Evolutionary conservation across 2,888 invertebrate genomes (phyloP).

Genomic region (Trypoxylon attenuatum): DNA sequence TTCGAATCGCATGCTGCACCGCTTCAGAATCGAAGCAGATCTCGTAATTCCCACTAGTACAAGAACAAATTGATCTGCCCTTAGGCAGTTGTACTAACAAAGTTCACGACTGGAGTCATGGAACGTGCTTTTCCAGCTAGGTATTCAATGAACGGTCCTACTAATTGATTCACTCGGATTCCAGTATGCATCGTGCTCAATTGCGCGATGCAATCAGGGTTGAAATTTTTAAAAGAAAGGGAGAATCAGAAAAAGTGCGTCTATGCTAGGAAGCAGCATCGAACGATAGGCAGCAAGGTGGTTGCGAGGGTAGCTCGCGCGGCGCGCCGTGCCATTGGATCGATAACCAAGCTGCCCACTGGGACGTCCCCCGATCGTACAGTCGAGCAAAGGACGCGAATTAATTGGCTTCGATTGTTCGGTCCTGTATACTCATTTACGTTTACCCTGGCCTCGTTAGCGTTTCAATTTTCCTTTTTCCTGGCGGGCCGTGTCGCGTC

Average conservation of each 20-base stretch:
- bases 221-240: not conserved
- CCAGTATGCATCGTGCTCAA: no score
- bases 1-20: no score
- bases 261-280: not conserved
- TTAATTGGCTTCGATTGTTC: not conserved
- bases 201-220: no score
- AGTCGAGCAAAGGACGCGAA: slow-evolving; percentile 1
- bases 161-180: no score
- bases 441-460: not conserved
- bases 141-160: no score
- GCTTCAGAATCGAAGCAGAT: no score
- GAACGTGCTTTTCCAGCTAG: no score
- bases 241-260: not conserved
- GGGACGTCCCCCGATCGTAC: not conserved
- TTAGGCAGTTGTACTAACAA: no score
- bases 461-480: not conserved
- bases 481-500: not conserved
- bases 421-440: not conserved
- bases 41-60: no score
- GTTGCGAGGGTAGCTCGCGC: not conserved
- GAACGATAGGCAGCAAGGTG: not conserved
- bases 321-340: not conserved
- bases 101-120: no score
- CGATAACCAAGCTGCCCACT: no score
- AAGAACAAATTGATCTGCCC: no score